Base-by-base conservation (phyloP, 1,140 invertebrate genomes). In the Elysia chlorotica region DNA sequence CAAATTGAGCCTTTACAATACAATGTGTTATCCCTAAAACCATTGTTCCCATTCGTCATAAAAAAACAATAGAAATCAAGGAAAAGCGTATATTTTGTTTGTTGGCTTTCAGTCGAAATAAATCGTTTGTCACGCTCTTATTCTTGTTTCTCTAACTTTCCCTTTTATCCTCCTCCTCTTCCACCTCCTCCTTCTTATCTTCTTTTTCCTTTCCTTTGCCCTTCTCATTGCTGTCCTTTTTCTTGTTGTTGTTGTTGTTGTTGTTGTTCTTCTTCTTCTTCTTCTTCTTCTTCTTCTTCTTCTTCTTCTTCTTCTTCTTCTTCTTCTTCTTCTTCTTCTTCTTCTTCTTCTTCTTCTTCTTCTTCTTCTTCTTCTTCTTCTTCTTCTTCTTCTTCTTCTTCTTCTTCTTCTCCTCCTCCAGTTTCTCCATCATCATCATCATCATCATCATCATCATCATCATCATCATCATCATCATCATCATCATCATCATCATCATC, bases 281-380 rank as follows among this genome's bases (percentile, higher is more conserved):
- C 33, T 66, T 66, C n/a, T 41, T 38, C 3, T 66, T 66, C n/a
- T 38, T 41, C 4, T 66, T 41, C n/a, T 66, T 37, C 19, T 66
- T 66, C n/a, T 66, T 66, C 17, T 66, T 66, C 4, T 37, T 66
- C 61, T 74, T 14, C 56, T 76, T 30, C 41, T 68, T 17, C 63
- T 76, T n/a, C 36, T 75, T 38, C 70, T 69, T 36, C 53, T 75
- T 25, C 66, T 73, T 31, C 66, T 66, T 38, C 14, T 59, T 70
- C 3, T 36, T 70, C 48, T 70, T 70, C 67, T 70, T 33, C 25
- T 70, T 57, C 31, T 70, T 57, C 30, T 31, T 65, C 62, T 65
- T 65, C 10, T 65, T 65, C 30, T 31, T 59, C 53, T 70, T 57
- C 67, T 70, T 70, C 41, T 70, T 57, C 38, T 59, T 70, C 67